phyloP scores from a whole-genome alignment of 2,888 invertebrate genomes.

The Apamea crenata region DNA sequence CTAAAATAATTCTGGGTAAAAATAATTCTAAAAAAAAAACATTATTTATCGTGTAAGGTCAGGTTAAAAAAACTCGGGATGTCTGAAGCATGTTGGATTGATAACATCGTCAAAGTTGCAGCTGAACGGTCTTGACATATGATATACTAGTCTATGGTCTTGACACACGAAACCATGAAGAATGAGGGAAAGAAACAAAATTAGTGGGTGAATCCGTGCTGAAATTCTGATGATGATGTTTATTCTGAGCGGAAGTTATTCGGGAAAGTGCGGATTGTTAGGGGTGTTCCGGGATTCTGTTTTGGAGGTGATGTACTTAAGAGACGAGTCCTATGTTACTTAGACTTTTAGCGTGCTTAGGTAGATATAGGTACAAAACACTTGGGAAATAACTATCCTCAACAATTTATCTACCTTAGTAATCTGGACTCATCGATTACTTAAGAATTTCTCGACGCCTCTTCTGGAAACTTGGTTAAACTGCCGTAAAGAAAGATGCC shows the following conservation, averaged over 20 bases:
- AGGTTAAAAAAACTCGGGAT: neutral
- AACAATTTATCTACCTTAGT: neutral
- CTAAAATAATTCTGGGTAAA: neutral
- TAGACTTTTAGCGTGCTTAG: neutral
- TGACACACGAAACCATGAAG: neutral
- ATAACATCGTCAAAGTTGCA: too few relatives aligned
- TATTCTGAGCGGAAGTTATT: neutral
- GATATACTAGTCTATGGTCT: too few relatives aligned
- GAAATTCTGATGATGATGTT: neutral
- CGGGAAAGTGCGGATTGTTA: neutral
- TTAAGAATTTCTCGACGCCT: constrained; percentile 18
- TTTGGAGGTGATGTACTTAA: neutral
- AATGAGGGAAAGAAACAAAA: neutral
- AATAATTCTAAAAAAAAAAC: too few relatives aligned
- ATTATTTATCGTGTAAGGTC: neutral
- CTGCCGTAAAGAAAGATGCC: constrained; percentile 7
- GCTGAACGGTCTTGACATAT: neutral
- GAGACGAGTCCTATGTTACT: neutral
- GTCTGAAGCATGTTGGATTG: neutral
- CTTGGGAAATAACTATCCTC: constrained; percentile 19
- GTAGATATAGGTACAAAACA: neutral
- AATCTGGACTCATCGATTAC: constrained; percentile 21
- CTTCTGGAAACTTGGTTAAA: constrained; percentile 33
- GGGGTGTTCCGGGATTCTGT: neutral
- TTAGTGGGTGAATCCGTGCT: neutral